Percentiles rank a stretch among this genome's conserved stretches.
phyloP scores from a whole-genome alignment of 2,888 invertebrate genomes.

The Scelioninae gen. 1 region DNA sequence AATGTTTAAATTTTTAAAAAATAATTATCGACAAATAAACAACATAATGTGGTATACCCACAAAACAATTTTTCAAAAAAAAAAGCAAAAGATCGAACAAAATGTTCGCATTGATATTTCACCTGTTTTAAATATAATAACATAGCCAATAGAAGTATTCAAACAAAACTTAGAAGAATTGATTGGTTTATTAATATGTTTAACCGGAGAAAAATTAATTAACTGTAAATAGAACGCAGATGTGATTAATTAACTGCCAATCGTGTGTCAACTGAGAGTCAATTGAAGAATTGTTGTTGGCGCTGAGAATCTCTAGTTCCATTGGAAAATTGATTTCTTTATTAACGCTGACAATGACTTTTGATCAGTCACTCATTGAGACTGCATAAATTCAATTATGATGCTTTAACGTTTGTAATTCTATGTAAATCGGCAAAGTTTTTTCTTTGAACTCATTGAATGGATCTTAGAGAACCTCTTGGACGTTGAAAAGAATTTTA shows the following conservation, averaged over 20 bases:
- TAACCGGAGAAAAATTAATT: constrained; percentile 1
- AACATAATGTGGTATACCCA: too few species aligned
- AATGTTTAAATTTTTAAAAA: too few species aligned
- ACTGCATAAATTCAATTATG: neutral
- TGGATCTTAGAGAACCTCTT: neutral
- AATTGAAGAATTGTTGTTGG: constrained; percentile 28
- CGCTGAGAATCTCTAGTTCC: constrained; percentile 7
- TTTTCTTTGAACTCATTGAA: neutral
- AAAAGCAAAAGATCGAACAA: too few species aligned
- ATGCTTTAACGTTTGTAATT: neutral
- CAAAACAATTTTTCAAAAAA: too few species aligned
- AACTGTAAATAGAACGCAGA: constrained; percentile 20
- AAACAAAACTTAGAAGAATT: neutral
- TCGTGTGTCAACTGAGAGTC: constrained; percentile 16
- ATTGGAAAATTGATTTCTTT: constrained; percentile 3
- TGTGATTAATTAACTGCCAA: constrained; percentile 36
- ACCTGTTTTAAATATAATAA: too few species aligned
- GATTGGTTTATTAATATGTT: neutral
- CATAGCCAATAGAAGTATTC: too few species aligned
- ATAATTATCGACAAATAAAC: too few species aligned
- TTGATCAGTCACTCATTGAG: constrained; percentile 4
- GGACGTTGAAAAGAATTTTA: constrained; percentile 2
- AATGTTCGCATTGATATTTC: too few species aligned
- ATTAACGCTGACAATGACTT: neutral
- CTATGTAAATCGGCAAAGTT: neutral